phyloP scores from a whole-genome alignment of 2,113 vertebrate genomes.

The Donacobius atricapilla region DNA sequence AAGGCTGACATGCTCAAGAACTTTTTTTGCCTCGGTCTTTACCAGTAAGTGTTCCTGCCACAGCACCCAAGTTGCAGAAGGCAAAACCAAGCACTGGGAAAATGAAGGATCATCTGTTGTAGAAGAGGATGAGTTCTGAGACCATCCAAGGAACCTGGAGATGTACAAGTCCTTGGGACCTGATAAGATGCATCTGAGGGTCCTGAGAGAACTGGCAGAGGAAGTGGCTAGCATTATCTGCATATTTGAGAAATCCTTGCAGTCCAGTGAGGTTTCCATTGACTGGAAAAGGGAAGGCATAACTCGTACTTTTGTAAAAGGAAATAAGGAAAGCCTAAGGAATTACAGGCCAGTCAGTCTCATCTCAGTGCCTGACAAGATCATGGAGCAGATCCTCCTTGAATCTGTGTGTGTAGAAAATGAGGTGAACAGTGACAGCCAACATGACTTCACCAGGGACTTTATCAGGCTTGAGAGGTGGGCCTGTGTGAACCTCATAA shows the following conservation, averaged over 20 bases:
- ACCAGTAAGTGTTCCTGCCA: background rate
- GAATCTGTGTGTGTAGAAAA: background rate
- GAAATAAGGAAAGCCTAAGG: background rate
- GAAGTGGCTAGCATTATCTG: background rate
- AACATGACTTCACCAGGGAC: background rate
- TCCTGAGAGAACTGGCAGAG: background rate
- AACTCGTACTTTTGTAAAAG: background rate
- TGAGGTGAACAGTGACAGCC: background rate
- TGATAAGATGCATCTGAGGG: background rate
- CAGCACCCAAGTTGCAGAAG: too few species aligned
- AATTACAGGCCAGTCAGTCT: background rate
- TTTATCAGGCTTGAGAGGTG: background rate
- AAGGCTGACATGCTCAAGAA: background rate
- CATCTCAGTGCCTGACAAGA: background rate
- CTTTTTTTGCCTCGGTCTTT: background rate
- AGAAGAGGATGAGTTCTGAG: background rate
- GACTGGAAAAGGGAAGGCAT: background rate
- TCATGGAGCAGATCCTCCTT: background rate
- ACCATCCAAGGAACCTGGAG: background rate
- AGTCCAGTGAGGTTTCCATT: background rate
- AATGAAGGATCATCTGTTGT: background rate
- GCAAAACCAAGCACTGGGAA: background rate
- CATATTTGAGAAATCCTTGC: background rate
- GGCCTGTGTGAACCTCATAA: too few species aligned
- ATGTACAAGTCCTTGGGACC: too few species aligned